These are phyloP conservation scores for Spatulosminthurus flaviceps DNA, from an alignment of 2,888 invertebrate species.

Conservation along the genomic window DNA sequence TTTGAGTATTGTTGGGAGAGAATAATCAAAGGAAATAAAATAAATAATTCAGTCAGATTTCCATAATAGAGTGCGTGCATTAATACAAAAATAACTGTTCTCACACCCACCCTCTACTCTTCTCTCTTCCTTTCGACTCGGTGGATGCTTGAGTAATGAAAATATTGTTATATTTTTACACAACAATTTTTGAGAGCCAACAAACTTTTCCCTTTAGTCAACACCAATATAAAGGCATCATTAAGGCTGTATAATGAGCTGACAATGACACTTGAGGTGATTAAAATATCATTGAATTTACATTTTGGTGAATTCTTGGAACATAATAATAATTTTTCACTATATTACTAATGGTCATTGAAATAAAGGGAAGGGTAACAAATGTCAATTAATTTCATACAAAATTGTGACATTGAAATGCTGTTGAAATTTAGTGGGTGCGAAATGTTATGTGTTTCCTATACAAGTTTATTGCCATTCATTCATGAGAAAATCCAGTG, in stretches of 20 bases:
- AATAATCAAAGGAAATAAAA: neutral
- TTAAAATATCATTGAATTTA: neutral
- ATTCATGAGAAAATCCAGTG: neutral
- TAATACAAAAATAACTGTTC: slow-evolving; percentile 23
- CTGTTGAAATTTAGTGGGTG: too few relatives aligned
- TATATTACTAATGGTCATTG: too few relatives aligned
- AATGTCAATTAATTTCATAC: too few relatives aligned
- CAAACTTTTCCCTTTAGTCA: too few relatives aligned
- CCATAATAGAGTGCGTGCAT: slow-evolving; percentile 1
- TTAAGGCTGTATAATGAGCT: too few relatives aligned
- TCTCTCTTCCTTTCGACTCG: neutral
- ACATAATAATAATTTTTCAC: too few relatives aligned
- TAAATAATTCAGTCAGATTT: neutral
- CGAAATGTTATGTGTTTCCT: neutral
- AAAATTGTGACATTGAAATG: too few relatives aligned
- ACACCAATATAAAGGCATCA: too few relatives aligned
- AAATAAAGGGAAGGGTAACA: too few relatives aligned
- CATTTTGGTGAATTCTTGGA: too few relatives aligned
- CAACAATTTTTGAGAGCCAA: neutral
- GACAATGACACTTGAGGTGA: neutral
- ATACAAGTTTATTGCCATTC: neutral
- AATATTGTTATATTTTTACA: neutral
- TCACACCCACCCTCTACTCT: neutral
- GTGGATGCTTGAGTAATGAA: too few relatives aligned
- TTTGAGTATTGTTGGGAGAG: too few relatives aligned